Evolutionary conservation across 2,797 vertebrate species (phyloP).

Genomic region (Heliangelus exortis): DNA sequence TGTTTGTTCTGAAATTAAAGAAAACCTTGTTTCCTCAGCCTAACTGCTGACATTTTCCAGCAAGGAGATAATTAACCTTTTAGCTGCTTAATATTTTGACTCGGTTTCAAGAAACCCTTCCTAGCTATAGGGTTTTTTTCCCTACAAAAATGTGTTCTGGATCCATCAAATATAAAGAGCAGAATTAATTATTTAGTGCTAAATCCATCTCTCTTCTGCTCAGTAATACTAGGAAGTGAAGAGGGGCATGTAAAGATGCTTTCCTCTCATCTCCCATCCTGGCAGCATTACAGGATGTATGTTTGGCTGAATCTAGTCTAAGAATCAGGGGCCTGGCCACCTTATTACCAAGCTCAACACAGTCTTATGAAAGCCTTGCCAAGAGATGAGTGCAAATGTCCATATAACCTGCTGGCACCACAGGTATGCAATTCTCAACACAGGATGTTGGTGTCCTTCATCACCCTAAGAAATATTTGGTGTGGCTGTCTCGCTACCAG

Average conservation of each 20-base stretch:
- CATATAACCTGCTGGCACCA: not conserved
- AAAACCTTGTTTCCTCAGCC: not conserved
- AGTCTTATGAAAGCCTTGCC: not conserved
- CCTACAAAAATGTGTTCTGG: not conserved
- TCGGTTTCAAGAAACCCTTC: constrained; percentile 6
- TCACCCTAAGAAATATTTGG: not conserved
- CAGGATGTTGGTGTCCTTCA: accelerated
- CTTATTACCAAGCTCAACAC: not conserved
- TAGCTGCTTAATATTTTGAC: not conserved
- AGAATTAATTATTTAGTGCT: constrained; percentile 45
- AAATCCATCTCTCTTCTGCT: not conserved
- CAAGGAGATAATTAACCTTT: constrained; percentile 5
- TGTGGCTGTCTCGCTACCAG: not conserved
- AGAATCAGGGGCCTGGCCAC: not conserved
- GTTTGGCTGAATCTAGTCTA: not conserved
- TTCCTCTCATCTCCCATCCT: not conserved
- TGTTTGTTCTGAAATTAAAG: constrained; percentile 17
- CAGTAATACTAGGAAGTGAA: not conserved
- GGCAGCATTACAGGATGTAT: not conserved
- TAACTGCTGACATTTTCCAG: constrained; percentile 21
- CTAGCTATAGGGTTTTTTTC: not conserved
- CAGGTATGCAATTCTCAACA: not conserved
- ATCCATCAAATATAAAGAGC: constrained; percentile 37
- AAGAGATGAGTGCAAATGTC: not conserved
- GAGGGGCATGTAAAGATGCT: not conserved